These are phyloP conservation scores for Crotalus tigris DNA, from an alignment of 2,113 vertebrate species.

Conservation along the genomic window DNA sequence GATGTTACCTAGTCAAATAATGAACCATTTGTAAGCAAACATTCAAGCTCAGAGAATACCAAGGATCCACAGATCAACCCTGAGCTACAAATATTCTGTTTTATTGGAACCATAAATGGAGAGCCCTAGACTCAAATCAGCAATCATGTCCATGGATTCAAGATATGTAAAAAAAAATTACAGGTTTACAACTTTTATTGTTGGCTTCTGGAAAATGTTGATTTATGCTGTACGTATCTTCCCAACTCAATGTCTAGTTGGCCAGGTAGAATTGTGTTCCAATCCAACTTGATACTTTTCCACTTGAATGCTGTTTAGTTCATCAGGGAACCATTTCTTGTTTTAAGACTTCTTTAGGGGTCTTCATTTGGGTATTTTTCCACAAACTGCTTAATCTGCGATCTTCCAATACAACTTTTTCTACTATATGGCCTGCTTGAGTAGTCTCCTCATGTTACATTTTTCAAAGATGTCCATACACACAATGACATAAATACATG, in stretches of 20 bases:
- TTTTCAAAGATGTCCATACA: neutral
- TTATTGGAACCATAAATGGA: neutral
- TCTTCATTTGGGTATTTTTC: neutral
- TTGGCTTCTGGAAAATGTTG: neutral
- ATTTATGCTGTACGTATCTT: neutral
- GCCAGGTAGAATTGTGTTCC: neutral
- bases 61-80: neutral
- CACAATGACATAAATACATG: neutral
- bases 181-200: neutral
- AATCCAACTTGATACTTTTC: neutral
- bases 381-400: neutral
- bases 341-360: neutral
- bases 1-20: neutral
- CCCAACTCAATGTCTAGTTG: neutral
- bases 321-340: neutral
- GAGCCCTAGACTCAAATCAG: neutral
- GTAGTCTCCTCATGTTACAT: neutral
- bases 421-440: neutral
- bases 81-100: neutral
- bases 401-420: neutral
- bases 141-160: neutral
- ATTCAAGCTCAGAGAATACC: neutral
- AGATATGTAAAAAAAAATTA: neutral
- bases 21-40: neutral
- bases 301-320: neutral